These are phyloP conservation scores for Parapsyche elsis DNA, from an alignment of 1,140 invertebrate genomes.

Conservation along the genomic window DNA sequence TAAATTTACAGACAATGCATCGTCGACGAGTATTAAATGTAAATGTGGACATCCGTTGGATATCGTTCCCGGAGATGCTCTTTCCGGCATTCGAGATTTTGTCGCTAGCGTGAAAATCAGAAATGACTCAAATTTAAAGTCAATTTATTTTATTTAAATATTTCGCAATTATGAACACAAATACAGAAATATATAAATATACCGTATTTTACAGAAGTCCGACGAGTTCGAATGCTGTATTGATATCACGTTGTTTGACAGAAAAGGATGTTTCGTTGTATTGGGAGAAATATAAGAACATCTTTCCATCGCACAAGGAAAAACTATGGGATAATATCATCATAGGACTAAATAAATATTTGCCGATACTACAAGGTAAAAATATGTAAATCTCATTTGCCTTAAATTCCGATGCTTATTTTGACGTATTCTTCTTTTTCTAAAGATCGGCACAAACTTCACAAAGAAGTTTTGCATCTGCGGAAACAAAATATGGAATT, in stretches of 20 bases:
- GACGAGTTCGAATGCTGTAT: not conserved
- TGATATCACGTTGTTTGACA: slow-evolving; percentile 65
- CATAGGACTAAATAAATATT: slow-evolving; percentile 69
- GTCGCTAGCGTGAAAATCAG: slow-evolving; percentile 56
- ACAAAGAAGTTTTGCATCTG: slow-evolving; percentile 60
- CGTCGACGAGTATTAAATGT: slow-evolving; percentile 23
- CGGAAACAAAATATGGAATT: slow-evolving; percentile 66
- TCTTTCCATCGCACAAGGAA: slow-evolving; percentile 65
- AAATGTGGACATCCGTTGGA: slow-evolving; percentile 64
- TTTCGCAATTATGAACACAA: slow-evolving; percentile 7
- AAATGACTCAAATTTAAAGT: slow-evolving; percentile 25
- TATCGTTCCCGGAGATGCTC: slow-evolving; percentile 69
- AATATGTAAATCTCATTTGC: not conserved
- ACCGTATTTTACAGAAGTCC: not conserved
- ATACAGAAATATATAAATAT: not conserved
- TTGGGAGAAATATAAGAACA: slow-evolving; percentile 64
- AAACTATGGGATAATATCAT: slow-evolving; percentile 69
- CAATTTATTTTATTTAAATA: not conserved
- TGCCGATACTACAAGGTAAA: slow-evolving; percentile 62
- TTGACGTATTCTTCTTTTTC: no score
- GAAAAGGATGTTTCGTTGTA: slow-evolving; percentile 65
- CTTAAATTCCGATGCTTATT: not conserved
- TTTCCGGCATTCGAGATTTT: slow-evolving; percentile 69
- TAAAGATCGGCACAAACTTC: slow-evolving; percentile 62
- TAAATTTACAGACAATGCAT: not conserved